phyloP scores from a whole-genome alignment of 1,140 invertebrate genomes.

The Drosophila ercepeae region DNA sequence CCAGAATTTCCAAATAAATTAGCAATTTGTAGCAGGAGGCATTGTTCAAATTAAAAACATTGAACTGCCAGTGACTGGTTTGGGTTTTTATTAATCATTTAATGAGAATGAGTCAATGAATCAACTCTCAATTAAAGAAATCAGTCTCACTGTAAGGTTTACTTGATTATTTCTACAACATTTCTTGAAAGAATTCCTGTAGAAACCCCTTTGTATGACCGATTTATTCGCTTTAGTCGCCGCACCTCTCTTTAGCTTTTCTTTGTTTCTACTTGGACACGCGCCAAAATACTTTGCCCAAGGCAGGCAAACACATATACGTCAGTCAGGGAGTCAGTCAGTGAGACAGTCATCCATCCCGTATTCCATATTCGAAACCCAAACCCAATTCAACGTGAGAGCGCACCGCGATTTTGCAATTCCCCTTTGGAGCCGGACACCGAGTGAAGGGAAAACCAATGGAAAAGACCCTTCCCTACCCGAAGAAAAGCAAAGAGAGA shows the following conservation, averaged over 20 bases:
- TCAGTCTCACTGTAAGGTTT: too few species aligned
- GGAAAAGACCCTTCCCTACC: too few species aligned
- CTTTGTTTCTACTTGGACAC: slow-evolving; percentile 57
- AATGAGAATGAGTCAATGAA: neutral
- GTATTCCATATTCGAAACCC: neutral
- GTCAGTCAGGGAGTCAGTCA: slow-evolving; percentile 19
- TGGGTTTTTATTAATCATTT: too few species aligned
- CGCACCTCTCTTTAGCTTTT: slow-evolving; percentile 32
- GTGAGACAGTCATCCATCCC: slow-evolving; percentile 23
- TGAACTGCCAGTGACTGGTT: too few species aligned
- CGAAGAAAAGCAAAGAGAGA: too few species aligned
- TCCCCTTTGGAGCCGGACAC: slow-evolving; percentile 6
- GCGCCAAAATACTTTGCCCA: slow-evolving; percentile 53
- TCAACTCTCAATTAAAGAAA: too few species aligned
- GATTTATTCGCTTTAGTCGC: slow-evolving; percentile 29
- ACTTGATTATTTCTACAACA: too few species aligned
- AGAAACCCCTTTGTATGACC: neutral
- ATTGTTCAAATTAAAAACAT: too few species aligned
- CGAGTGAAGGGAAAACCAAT: too few species aligned
- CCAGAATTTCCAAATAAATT: slow-evolving; percentile 43
- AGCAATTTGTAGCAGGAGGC: slow-evolving; percentile 23
- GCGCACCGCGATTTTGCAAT: slow-evolving; percentile 23
- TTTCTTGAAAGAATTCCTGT: too few species aligned
- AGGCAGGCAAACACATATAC: slow-evolving; percentile 32
- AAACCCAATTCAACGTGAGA: neutral